Conservation (phyloP, 2,797 vertebrate genomes). For the Geotrypetes seraphini region DNA sequence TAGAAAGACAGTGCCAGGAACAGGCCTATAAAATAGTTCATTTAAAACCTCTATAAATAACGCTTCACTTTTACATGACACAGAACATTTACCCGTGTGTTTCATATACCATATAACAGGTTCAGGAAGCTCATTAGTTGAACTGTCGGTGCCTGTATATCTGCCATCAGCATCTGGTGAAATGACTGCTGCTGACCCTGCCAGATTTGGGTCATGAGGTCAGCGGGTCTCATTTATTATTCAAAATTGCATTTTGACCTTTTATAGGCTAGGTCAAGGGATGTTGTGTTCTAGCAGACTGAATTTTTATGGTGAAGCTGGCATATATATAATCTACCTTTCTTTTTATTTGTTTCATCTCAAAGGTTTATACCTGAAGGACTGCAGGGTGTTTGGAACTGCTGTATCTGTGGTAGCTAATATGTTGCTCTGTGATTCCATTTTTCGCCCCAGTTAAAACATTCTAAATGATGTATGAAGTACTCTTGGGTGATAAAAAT, state of each 20-base stretch:
- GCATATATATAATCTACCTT: conserved; percentile 31
- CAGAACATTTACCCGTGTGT: too few relatives aligned
- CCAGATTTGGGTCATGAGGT: conserved; percentile 58
- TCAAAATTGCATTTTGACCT: conserved; percentile 70
- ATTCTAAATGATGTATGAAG: too few relatives aligned
- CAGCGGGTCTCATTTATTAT: conserved; percentile 74
- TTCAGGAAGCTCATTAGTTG: conserved; percentile 51
- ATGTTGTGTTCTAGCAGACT: conserved; percentile 41
- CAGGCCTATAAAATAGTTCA: too few relatives aligned
- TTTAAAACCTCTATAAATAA: too few relatives aligned
- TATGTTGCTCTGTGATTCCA: accelerated
- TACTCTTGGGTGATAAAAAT: too few relatives aligned
- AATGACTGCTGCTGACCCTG: conserved; percentile 53
- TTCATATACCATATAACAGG: conserved; percentile 9
- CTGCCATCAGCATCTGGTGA: conserved; percentile 58
- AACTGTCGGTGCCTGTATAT: conserved; percentile 40
- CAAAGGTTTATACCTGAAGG: neutral
- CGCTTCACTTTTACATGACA: too few relatives aligned
- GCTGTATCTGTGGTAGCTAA: neutral
- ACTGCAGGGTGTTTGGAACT: conserved; percentile 15
- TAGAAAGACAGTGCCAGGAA: too few relatives aligned
- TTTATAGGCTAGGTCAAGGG: conserved; percentile 53
- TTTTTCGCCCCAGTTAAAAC: too few relatives aligned
- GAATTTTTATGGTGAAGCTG: conserved; percentile 43
- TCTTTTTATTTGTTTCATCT: too few relatives aligned